Percentiles rank a stretch among this genome's conserved stretches.
Evolutionary conservation across 2,888 invertebrate genomes (phyloP).

Genomic region (Lithophane ornitopus): DNA sequence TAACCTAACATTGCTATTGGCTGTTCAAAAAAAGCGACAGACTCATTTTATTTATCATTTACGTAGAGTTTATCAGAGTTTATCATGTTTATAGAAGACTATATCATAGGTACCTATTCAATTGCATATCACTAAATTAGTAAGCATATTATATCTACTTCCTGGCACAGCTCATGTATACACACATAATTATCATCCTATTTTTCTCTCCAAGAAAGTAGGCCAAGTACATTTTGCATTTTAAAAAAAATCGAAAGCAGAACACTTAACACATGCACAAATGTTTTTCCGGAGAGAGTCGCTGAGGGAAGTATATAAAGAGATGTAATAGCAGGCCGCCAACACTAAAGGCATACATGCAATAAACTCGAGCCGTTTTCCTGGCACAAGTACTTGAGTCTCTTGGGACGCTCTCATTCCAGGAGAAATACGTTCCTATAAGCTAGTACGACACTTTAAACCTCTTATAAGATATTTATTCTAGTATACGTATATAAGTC

Average conservation of each 20-base stretch:
- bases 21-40: neutral
- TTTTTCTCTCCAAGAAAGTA: constrained; percentile 2
- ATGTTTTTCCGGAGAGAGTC: constrained; percentile 49
- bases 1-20: neutral
- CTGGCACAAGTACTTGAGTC: constrained; percentile 47
- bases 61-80: neutral
- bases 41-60: neutral
- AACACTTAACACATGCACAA: constrained; percentile 45
- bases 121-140: neutral
- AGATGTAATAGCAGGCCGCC: constrained; percentile 47
- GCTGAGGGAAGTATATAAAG: constrained; percentile 50
- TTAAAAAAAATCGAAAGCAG: constrained; percentile 36
- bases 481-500: neutral
- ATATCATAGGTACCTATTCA: neutral
- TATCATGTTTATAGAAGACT: too few species aligned
- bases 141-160: neutral
- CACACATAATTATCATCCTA: neutral
- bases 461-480: constrained; percentile 39
- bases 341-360: constrained; percentile 60
- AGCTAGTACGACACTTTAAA: constrained; percentile 35
- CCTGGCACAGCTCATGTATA: neutral
- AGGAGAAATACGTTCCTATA: constrained; percentile 45
- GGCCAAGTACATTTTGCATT: constrained; percentile 24
- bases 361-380: constrained; percentile 60
- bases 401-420: constrained; percentile 47